Evolutionary conservation across 2,113 vertebrate species (phyloP).

Genomic region (Indicator indicator): DNA sequence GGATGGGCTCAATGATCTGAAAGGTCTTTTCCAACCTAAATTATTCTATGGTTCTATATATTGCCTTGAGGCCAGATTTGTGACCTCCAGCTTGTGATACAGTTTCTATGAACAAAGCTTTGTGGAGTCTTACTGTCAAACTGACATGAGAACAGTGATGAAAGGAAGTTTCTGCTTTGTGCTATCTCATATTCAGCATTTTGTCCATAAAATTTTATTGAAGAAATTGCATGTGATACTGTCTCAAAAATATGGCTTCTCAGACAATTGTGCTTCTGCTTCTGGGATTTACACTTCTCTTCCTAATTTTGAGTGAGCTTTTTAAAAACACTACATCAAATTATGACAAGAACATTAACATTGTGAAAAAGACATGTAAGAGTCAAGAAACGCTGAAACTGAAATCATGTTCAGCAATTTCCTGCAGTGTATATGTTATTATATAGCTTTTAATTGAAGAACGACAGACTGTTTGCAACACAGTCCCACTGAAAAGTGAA

Average conservation of each 20-base stretch:
- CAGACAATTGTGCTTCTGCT: background rate
- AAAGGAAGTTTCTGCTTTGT: background rate
- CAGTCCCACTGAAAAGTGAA: background rate
- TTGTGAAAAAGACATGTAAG: background rate
- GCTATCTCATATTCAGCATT: background rate
- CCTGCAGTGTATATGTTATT: background rate
- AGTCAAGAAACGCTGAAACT: background rate
- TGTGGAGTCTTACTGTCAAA: background rate
- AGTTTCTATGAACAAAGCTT: background rate
- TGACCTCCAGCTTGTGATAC: background rate
- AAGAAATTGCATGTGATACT: background rate
- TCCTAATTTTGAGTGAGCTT: background rate
- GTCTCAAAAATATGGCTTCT: background rate
- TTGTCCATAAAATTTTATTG: background rate
- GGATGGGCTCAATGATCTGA: no score
- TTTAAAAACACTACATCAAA: conserved; percentile 2
- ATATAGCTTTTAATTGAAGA: background rate
- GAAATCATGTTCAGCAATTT: background rate
- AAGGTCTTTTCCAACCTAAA: background rate
- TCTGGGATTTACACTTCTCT: background rate
- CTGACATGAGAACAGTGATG: background rate
- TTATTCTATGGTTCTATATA: background rate
- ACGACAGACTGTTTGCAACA: background rate
- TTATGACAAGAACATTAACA: background rate
- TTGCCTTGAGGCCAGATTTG: background rate